phyloP scores from a whole-genome alignment of 2,113 vertebrate species.

The Elephas maximus region DNA sequence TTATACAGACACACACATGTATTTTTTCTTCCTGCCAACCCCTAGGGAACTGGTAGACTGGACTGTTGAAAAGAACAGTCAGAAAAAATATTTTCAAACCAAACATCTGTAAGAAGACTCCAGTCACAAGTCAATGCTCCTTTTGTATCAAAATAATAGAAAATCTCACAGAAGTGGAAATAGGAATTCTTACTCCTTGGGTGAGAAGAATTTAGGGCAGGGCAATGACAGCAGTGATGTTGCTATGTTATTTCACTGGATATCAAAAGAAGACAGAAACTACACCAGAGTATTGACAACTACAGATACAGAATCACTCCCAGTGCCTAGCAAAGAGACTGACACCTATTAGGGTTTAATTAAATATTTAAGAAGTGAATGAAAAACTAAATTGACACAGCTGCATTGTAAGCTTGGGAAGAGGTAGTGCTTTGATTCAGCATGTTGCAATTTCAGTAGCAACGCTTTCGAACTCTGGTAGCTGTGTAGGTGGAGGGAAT shows the following conservation, averaged over 20 bases:
- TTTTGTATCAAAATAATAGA: background rate
- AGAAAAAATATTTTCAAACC: slow-evolving; percentile 52
- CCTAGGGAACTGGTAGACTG: background rate
- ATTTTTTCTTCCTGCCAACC: background rate
- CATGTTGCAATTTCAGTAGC: background rate
- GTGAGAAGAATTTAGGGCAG: background rate
- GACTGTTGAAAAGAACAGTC: background rate
- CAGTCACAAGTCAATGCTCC: background rate
- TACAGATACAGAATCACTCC: background rate
- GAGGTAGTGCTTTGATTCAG: background rate
- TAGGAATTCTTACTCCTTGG: background rate
- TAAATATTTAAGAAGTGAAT: background rate
- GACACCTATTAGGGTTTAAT: background rate
- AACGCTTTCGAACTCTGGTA: background rate
- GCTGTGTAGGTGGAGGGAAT: background rate
- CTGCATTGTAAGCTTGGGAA: background rate
- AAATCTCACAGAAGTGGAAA: slow-evolving; percentile 19
- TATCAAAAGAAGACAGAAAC: background rate
- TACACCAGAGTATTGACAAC: background rate
- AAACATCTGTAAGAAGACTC: background rate
- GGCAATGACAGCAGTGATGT: background rate
- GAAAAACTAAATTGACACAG: background rate
- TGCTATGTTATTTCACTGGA: background rate
- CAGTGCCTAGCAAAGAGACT: background rate
- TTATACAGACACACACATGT: background rate